These are phyloP conservation scores for Pipistrellus pipistrellus DNA, from an alignment of 2,797 vertebrate species.

Conservation along the genomic window DNA sequence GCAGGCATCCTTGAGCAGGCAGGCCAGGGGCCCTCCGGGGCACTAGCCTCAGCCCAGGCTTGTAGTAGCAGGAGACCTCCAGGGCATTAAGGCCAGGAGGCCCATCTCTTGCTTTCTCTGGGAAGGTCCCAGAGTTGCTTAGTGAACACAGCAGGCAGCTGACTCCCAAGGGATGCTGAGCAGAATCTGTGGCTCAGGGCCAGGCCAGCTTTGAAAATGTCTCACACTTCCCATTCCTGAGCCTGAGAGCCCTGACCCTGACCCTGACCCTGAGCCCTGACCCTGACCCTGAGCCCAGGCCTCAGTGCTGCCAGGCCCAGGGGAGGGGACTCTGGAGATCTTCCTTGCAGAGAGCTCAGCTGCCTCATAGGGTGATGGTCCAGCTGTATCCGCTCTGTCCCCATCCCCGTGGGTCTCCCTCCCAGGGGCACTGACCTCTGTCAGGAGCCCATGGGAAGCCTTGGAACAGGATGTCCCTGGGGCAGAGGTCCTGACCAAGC, in stretches of 20 bases:
- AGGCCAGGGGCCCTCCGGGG: neutral
- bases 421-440: neutral
- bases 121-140: neutral
- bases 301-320: neutral
- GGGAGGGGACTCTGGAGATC: neutral
- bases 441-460: neutral
- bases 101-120: neutral
- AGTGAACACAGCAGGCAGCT: neutral
- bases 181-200: neutral
- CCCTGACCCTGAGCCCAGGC: neutral
- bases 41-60: neutral
- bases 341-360: neutral
- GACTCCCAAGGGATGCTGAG: neutral
- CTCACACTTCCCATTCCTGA: neutral
- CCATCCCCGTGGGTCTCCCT: neutral
- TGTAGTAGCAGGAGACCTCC: neutral
- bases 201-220: neutral
- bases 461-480: neutral
- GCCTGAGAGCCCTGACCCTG: too few species aligned
- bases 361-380: neutral
- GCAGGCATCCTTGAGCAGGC: neutral
- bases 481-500: neutral
- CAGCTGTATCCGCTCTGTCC: fast-evolving
- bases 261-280: too few species aligned
- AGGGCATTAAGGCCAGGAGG: neutral